Conservation (phyloP, 2,888 invertebrate species). For the Dasysyrphus albostriatus region DNA sequence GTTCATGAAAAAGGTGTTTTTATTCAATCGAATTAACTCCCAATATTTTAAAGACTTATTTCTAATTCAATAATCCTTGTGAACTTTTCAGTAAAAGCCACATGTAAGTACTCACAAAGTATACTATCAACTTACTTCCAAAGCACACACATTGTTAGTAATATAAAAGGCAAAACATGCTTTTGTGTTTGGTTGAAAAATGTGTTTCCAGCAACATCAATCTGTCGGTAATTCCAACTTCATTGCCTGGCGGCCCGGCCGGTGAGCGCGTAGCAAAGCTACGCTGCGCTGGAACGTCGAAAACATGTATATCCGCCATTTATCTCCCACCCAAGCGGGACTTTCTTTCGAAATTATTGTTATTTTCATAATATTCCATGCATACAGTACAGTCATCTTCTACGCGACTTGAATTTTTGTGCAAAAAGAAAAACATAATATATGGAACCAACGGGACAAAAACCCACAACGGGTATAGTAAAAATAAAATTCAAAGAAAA, state of each 20-base stretch:
- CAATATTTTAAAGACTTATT: not conserved
- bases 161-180: slow-evolving; percentile 1
- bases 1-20: not conserved
- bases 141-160: not conserved
- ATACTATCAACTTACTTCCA: not conserved
- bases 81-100: not conserved
- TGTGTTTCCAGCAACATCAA: slow-evolving; percentile 17
- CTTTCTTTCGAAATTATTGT: slow-evolving; percentile 38
- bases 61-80: not conserved
- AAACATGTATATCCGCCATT: slow-evolving; percentile 22
- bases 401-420: slow-evolving; percentile 71
- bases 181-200: slow-evolving; percentile 4
- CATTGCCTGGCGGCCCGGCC: not conserved
- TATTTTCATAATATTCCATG: slow-evolving; percentile 61
- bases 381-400: slow-evolving; percentile 51
- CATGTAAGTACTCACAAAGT: not conserved
- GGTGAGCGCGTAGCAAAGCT: no score
- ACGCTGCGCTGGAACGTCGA: not conserved
- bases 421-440: slow-evolving; percentile 4
- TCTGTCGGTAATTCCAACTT: not conserved
- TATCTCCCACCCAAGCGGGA: slow-evolving; percentile 17
- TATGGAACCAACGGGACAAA: slow-evolving; percentile 14
- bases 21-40: not conserved
- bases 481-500: slow-evolving; percentile 40
- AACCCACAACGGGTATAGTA: slow-evolving; percentile 5